phyloP scores from a whole-genome alignment of 2,113 vertebrate species.

The Odobenus rosmarus region DNA sequence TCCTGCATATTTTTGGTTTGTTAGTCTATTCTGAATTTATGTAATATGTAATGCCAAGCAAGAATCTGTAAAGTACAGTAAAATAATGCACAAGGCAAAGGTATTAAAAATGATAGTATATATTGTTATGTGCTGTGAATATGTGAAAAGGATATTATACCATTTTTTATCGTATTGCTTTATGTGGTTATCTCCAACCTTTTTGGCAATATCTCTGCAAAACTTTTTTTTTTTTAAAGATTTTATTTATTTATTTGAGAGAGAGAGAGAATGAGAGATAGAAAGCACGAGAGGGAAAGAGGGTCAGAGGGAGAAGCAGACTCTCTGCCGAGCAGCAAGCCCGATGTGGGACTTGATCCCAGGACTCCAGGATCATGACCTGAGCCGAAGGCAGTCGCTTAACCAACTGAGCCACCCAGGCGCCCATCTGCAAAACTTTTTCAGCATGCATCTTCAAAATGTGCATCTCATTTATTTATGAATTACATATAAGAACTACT shows the following conservation, averaged over 20 bases:
- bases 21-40: not conserved
- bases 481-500: not conserved
- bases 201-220: not conserved
- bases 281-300: too few relatives aligned
- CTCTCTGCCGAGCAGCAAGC: too few relatives aligned
- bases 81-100: not conserved
- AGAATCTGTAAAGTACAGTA: not conserved
- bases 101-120: not conserved
- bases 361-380: too few relatives aligned
- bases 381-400: too few relatives aligned
- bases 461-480: not conserved
- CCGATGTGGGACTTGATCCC: too few relatives aligned
- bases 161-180: not conserved
- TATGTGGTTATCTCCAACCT: not conserved
- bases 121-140: not conserved
- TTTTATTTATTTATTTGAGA: too few relatives aligned
- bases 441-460: not conserved
- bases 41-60: conserved; percentile 3
- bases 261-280: too few relatives aligned
- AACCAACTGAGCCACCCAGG: too few relatives aligned
- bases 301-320: too few relatives aligned
- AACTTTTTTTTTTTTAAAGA: too few relatives aligned
- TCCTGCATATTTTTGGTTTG: not conserved
- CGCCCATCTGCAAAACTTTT: not conserved
- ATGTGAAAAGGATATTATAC: not conserved